Conservation (phyloP, 2,888 invertebrate species). For the Boloria euphrosyne region DNA sequence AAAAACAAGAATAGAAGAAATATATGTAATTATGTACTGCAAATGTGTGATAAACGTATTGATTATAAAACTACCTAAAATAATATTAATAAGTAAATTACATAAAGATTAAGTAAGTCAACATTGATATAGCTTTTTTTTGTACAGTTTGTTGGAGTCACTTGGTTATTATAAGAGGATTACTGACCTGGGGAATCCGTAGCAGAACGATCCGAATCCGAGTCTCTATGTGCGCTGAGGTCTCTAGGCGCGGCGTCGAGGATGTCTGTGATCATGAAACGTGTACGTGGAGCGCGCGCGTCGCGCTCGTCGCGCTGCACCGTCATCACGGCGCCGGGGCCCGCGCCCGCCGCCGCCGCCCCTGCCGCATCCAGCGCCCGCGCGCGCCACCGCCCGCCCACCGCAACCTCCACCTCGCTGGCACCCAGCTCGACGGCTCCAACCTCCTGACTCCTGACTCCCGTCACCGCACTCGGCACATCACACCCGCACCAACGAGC, state of each 20-base stretch:
- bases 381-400: conserved; percentile 58
- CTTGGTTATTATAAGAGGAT: conserved; percentile 25
- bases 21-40: no score
- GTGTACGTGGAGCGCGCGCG: conserved; percentile 87
- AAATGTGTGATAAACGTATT: no score
- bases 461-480: conserved; percentile 50
- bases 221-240: conserved; percentile 82
- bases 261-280: conserved; percentile 96
- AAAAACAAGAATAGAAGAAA: no score
- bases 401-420: conserved; percentile 55
- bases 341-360: conserved; percentile 55
- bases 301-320: conserved; percentile 87
- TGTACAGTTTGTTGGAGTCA: background rate
- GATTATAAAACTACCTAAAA: no score
- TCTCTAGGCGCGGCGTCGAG: conserved; percentile 83
- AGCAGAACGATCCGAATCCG: conserved; percentile 81
- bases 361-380: conserved; percentile 64
- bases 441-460: conserved; percentile 32
- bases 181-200: conserved; percentile 80
- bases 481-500: conserved; percentile 43
- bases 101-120: no score
- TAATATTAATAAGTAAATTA: no score
- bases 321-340: conserved; percentile 82
- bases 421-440: conserved; percentile 55
- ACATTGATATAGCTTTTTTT: background rate